These are phyloP conservation scores for Syrrhaptes paradoxus DNA, from an alignment of 2,113 vertebrate species.

Conservation along the genomic window DNA sequence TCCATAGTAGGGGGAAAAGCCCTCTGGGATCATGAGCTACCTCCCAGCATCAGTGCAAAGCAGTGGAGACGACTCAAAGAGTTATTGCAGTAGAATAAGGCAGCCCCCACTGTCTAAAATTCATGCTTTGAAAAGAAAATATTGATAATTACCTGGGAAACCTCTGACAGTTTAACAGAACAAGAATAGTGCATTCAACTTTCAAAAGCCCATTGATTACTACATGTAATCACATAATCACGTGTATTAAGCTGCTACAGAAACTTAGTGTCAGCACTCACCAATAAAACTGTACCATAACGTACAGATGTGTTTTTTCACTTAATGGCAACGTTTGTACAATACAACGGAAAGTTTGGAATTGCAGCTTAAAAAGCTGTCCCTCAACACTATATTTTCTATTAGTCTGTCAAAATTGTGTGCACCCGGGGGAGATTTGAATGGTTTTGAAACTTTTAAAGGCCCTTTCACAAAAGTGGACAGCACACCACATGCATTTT, in stretches of 20 bases:
- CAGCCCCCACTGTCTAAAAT: not conserved
- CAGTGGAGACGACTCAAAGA: not conserved
- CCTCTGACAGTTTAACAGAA: not conserved
- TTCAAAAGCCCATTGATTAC: not conserved
- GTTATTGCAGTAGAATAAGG: not conserved
- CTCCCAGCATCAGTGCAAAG: not conserved
- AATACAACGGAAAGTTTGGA: not conserved
- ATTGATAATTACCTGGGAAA: not conserved
- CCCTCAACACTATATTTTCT: not conserved
- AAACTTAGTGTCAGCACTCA: not conserved
- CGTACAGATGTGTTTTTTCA: not conserved
- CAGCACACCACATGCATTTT: not conserved
- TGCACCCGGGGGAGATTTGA: not conserved
- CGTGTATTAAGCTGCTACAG: not conserved
- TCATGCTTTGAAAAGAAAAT: not conserved
- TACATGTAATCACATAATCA: constrained; percentile 18
- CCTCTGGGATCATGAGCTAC: not conserved
- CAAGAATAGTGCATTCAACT: not conserved
- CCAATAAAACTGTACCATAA: not conserved
- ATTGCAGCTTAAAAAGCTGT: not conserved
- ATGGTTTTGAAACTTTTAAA: not conserved
- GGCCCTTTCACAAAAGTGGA: not conserved
- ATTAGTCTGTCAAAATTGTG: not conserved
- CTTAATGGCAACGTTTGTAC: not conserved
- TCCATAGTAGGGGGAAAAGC: not conserved